A percentile compares a stretch with the other conserved stretches of the same genome.
phyloP scores from a whole-genome alignment of 1,140 invertebrate species.

The Bombus soroeensis region DNA sequence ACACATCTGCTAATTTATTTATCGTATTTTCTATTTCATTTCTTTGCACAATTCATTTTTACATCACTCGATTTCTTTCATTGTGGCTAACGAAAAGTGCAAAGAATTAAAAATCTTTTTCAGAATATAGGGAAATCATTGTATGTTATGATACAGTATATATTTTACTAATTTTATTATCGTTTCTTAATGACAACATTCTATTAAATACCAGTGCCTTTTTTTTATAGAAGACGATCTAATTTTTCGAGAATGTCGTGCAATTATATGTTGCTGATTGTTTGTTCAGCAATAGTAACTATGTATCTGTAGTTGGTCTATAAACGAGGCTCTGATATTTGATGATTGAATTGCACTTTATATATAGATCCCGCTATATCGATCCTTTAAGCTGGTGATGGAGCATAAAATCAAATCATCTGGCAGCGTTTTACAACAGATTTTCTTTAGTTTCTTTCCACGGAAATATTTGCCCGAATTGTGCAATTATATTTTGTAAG shows the following conservation, averaged over 20 bases:
- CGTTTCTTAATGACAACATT: neutral
- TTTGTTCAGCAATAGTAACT: neutral
- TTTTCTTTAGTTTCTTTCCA: conserved; percentile 17
- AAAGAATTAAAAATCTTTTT: conserved; percentile 23
- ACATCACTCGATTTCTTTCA: neutral
- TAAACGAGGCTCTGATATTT: conserved; percentile 20
- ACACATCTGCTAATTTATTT: neutral
- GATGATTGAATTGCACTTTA: conserved; percentile 25
- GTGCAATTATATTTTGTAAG: neutral
- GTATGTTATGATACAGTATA: neutral
- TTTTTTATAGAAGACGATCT: neutral
- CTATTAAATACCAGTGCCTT: conserved; percentile 31
- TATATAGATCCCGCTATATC: conserved; percentile 35
- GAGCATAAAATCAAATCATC: conserved; percentile 36
- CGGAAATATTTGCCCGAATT: conserved; percentile 14
- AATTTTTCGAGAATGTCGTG: neutral
- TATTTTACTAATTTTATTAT: conserved; percentile 26
- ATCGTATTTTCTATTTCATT: neutral
- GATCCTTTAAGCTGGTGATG: conserved; percentile 57
- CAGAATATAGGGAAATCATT: neutral
- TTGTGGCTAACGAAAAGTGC: neutral
- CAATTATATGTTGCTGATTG: neutral
- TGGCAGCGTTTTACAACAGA: conserved; percentile 21
- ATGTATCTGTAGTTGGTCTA: neutral
- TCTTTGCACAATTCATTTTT: neutral